These are phyloP conservation scores for Amblyraja radiata DNA, from an alignment of 2,797 vertebrate species.

Conservation along the genomic window DNA sequence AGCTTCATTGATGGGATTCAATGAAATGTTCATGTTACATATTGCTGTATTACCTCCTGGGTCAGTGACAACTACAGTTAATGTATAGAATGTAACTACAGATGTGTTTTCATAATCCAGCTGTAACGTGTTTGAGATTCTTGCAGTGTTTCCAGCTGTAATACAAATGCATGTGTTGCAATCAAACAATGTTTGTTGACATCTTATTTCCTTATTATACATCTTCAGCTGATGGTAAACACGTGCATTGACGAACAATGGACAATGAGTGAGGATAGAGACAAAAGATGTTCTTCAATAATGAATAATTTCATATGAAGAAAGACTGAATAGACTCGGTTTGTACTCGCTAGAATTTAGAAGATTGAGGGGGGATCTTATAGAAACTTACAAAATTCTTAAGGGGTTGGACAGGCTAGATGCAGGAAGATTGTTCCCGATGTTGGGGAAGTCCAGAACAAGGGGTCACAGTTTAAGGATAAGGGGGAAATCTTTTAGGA, in stretches of 20 bases:
- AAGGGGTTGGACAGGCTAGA: too few relatives aligned
- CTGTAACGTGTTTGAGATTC: background rate
- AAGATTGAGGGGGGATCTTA: too few relatives aligned
- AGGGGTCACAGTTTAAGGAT: too few relatives aligned
- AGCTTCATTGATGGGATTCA: constrained; percentile 20
- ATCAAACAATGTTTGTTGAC: background rate
- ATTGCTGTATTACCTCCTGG: background rate
- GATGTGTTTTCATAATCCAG: constrained; percentile 19
- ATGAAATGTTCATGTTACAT: background rate
- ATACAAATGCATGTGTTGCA: background rate
- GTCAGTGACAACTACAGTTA: background rate
- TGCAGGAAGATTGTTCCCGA: too few relatives aligned
- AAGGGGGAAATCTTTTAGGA: too few relatives aligned
- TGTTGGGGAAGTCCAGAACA: too few relatives aligned
- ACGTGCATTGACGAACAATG: background rate
- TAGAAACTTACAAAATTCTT: too few relatives aligned
- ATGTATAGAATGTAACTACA: background rate
- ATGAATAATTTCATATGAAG: too few relatives aligned
- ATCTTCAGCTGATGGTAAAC: background rate
- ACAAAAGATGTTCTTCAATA: background rate
- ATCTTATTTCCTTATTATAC: background rate
- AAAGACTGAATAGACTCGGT: too few relatives aligned
- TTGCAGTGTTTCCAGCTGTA: background rate
- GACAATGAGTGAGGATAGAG: background rate
- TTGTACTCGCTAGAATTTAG: too few relatives aligned